Percentiles rank a stretch among this genome's conserved stretches.
Conservation (phyloP, 2,888 invertebrate species). For the Caenorhabditis sinica region DNA sequence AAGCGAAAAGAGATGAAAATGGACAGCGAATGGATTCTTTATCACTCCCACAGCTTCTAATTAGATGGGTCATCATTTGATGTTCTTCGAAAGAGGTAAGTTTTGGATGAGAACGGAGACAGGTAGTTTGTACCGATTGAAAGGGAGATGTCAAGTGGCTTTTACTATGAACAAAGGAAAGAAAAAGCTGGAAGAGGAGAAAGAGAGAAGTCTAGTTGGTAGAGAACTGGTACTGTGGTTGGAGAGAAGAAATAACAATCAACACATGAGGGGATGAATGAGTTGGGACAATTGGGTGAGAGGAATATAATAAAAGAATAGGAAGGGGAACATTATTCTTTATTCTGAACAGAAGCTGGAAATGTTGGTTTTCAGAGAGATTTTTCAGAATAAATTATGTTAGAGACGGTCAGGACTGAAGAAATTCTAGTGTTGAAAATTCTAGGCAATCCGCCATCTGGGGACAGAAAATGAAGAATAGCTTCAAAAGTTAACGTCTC, state of each 20-base stretch:
- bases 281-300: constrained; percentile 19
- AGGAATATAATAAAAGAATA: constrained; percentile 11
- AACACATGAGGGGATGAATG: constrained; percentile 20
- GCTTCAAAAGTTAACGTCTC: too few species aligned
- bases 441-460: too few species aligned
- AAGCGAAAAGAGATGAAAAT: constrained; percentile 2
- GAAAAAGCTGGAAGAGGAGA: constrained; percentile 23
- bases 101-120: constrained; percentile 2
- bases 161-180: constrained; percentile 28
- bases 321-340: background rate
- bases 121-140: constrained; percentile 4
- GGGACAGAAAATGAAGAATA: too few species aligned
- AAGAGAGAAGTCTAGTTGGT: constrained; percentile 23
- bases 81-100: background rate
- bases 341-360: too few species aligned
- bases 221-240: constrained; percentile 35
- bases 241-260: constrained; percentile 17
- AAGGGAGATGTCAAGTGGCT: constrained; percentile 39
- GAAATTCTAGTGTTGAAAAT: too few species aligned
- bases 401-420: too few species aligned
- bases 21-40: constrained; percentile 15
- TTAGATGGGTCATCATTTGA: constrained; percentile 33
- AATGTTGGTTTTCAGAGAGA: too few species aligned
- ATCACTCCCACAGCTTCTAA: constrained; percentile 43
- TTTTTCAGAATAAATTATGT: too few species aligned